Percentiles rank a stretch among this genome's conserved stretches.
Evolutionary conservation across 2,888 invertebrate species (phyloP).

Genomic region (Polietes domitor): DNA sequence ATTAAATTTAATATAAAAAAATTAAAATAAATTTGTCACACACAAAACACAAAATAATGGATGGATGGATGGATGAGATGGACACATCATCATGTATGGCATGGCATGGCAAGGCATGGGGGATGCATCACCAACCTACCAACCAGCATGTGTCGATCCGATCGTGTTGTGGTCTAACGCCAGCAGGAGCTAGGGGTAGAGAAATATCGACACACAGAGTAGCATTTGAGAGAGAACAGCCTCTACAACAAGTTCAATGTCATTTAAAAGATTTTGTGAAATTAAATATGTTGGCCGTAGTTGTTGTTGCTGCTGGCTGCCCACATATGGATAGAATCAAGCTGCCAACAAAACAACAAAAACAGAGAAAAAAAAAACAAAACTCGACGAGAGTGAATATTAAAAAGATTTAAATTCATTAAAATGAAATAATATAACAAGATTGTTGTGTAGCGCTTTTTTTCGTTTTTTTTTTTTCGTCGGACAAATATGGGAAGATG

Average conservation of each 20-base stretch:
- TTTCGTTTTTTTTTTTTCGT: not conserved
- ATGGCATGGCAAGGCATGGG: slow-evolving; percentile 54
- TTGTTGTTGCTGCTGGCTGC: slow-evolving; percentile 24
- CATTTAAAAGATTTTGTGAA: slow-evolving; percentile 62
- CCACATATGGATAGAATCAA: slow-evolving; percentile 51
- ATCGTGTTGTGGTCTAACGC: too few relatives aligned
- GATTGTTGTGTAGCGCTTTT: not conserved
- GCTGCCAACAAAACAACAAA: not conserved
- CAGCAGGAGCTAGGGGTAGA: not conserved
- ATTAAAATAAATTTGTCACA: slow-evolving; percentile 69
- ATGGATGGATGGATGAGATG: not conserved
- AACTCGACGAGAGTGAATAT: slow-evolving; percentile 24
- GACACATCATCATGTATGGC: not conserved
- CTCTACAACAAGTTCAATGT: slow-evolving; percentile 66
- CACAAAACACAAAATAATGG: slow-evolving; percentile 28
- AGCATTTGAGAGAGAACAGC: slow-evolving; percentile 24
- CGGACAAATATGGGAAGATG: slow-evolving; percentile 37
- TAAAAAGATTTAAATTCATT: slow-evolving; percentile 40
- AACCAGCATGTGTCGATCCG: slow-evolving; percentile 27
- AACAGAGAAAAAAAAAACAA: slow-evolving; percentile 44
- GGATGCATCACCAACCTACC: slow-evolving; percentile 58
- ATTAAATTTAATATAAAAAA: slow-evolving; percentile 74
- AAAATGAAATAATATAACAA: slow-evolving; percentile 36
- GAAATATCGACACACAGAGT: slow-evolving; percentile 48
- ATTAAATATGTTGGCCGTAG: slow-evolving; percentile 19